Percentiles rank a stretch among this genome's conserved stretches.
Conservation (phyloP, 2,113 vertebrate species). For the Mesitornis unicolor region DNA sequence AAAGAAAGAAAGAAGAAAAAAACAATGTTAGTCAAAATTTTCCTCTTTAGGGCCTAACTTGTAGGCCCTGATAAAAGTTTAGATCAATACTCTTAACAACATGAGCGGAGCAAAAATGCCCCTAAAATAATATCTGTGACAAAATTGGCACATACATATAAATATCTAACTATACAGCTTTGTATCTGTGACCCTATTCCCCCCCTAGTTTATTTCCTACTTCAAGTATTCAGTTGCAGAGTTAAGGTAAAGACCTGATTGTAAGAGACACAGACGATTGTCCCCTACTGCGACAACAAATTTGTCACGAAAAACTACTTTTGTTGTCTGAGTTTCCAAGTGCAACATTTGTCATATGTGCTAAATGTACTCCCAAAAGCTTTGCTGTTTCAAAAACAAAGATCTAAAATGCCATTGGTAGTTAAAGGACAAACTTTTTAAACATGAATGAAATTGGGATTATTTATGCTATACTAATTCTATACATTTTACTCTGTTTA, state of each 20-base stretch:
- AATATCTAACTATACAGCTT: conserved; percentile 69
- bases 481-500: conserved; percentile 63
- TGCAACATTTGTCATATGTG: conserved; percentile 72
- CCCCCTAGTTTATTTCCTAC: conserved; percentile 71
- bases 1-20: background rate
- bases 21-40: conserved; percentile 31
- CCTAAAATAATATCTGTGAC: conserved; percentile 73
- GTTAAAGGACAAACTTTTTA: conserved; percentile 76
- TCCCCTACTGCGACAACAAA: conserved; percentile 64
- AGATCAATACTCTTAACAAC: conserved; percentile 64
- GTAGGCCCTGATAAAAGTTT: conserved; percentile 52
- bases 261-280: conserved; percentile 62
- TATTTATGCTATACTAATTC: conserved; percentile 59
- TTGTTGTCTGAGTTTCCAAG: conserved; percentile 74
- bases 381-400: conserved; percentile 65
- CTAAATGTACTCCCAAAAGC: conserved; percentile 68
- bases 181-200: conserved; percentile 67
- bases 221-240: conserved; percentile 84
- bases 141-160: conserved; percentile 84
- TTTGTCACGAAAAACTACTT: conserved; percentile 40
- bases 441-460: conserved; percentile 70
- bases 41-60: conserved; percentile 48
- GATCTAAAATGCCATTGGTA: conserved; percentile 61
- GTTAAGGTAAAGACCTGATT: conserved; percentile 75
- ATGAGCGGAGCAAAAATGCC: conserved; percentile 65